A percentile compares a stretch with the other conserved stretches of the same genome.
These are phyloP conservation scores for Callocephalon fimbriatum DNA, from an alignment of 2,113 vertebrate species.

Conservation along the genomic window DNA sequence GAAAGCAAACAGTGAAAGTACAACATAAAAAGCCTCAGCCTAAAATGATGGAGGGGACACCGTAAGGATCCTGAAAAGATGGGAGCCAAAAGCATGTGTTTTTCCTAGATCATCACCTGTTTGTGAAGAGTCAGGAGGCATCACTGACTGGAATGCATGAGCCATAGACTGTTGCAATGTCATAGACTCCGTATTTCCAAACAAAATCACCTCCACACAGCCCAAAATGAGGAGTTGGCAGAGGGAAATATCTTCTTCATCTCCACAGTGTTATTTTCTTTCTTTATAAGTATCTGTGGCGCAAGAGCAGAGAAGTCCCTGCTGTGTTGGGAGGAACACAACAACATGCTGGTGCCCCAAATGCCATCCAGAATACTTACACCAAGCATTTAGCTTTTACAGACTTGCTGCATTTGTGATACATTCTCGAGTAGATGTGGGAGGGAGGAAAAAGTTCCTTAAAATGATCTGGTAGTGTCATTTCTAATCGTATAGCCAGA, in stretches of 20 bases:
- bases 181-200: background rate
- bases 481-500: background rate
- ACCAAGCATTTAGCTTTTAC: background rate
- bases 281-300: background rate
- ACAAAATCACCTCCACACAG: background rate
- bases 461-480: background rate
- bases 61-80: background rate
- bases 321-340: background rate
- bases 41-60: background rate
- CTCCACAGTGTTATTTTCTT: background rate
- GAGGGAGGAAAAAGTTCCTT: background rate
- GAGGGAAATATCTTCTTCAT: background rate
- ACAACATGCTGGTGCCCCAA: background rate
- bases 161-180: background rate
- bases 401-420: background rate
- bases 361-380: background rate
- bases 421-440: background rate
- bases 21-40: background rate
- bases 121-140: background rate
- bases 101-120: background rate
- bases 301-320: background rate
- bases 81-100: background rate
- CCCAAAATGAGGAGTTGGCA: background rate
- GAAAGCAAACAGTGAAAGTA: background rate
- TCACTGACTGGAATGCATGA: accelerated